These are phyloP conservation scores for Eospalax fontanierii DNA, from an alignment of 2,797 vertebrate species.

Conservation along the genomic window DNA sequence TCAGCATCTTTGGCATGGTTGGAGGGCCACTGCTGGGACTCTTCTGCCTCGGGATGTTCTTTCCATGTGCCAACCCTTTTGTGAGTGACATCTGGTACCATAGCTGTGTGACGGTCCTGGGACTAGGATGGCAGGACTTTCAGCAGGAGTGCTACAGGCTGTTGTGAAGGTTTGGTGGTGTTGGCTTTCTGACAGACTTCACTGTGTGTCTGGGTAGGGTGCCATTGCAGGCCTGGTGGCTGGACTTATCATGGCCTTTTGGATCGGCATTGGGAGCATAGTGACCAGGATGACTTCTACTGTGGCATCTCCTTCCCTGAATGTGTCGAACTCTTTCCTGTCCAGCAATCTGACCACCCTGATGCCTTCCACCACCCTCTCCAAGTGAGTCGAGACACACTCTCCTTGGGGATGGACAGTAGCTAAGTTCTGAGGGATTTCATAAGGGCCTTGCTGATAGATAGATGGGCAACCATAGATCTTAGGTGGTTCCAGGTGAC, in stretches of 20 bases:
- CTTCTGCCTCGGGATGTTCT: conserved; percentile 97
- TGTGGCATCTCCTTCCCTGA: fast-evolving
- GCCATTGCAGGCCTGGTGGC: conserved; percentile 92
- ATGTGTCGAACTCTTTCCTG: conserved; percentile 80
- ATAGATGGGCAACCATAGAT: background rate
- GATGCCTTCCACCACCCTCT: conserved; percentile 76
- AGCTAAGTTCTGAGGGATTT: conserved; percentile 23
- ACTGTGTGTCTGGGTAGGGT: conserved; percentile 89
- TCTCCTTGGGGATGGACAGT: background rate
- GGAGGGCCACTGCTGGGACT: conserved; percentile 96
- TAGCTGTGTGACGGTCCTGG: background rate
- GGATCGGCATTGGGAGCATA: conserved; percentile 96
- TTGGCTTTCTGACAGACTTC: background rate
- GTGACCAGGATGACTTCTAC: conserved; percentile 78
- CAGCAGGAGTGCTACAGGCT: background rate
- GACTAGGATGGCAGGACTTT: background rate
- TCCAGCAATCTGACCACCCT: conserved; percentile 90
- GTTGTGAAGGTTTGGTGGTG: background rate
- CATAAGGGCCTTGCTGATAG: background rate
- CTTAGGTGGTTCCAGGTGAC: background rate
- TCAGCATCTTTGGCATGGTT: conserved; percentile 99
- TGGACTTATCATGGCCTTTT: conserved; percentile 97
- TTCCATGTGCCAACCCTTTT: conserved; percentile 94
- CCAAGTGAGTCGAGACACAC: conserved; percentile 86
- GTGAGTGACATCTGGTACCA: conserved; percentile 89